A percentile compares a stretch with the other conserved stretches of the same genome.
Evolutionary conservation across 2,888 invertebrate species (phyloP).

Genomic region (Diplolepis rosae): DNA sequence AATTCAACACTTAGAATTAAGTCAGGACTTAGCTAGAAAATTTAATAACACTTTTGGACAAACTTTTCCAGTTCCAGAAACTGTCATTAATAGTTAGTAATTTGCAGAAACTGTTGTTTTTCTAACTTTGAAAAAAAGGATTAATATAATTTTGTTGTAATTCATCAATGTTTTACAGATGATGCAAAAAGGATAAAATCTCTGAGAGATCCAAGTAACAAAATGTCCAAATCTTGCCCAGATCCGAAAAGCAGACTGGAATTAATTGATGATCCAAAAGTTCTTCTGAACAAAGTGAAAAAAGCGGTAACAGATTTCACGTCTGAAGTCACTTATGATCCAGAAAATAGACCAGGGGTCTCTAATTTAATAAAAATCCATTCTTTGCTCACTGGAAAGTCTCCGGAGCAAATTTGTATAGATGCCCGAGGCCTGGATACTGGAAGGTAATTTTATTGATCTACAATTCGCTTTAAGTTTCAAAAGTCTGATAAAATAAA

Average conservation of each 20-base stretch:
- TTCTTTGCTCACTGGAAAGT: constrained; percentile 81
- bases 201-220: constrained; percentile 88
- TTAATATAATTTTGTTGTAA: constrained; percentile 22
- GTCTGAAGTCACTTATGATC: constrained; percentile 88
- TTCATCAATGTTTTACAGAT: constrained; percentile 65
- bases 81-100: constrained; percentile 78
- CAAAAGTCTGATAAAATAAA: constrained; percentile 7
- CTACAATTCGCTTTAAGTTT: neutral
- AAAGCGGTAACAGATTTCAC: constrained; percentile 94
- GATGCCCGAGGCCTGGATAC: constrained; percentile 82
- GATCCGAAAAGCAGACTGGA: constrained; percentile 87
- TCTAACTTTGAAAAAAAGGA: constrained; percentile 11
- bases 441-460: constrained; percentile 77
- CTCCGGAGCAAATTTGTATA: constrained; percentile 81
- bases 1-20: constrained; percentile 88
- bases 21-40: constrained; percentile 84
- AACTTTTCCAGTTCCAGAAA: constrained; percentile 85
- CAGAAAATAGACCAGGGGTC: constrained; percentile 87
- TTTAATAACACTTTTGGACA: constrained; percentile 87
- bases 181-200: constrained; percentile 83
- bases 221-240: constrained; percentile 98
- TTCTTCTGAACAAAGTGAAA: constrained; percentile 83
- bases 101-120: constrained; percentile 20
- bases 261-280: constrained; percentile 84
- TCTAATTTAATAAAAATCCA: constrained; percentile 92